phyloP scores from a whole-genome alignment of 2,113 vertebrate genomes.

The Acinonyx jubatus region DNA sequence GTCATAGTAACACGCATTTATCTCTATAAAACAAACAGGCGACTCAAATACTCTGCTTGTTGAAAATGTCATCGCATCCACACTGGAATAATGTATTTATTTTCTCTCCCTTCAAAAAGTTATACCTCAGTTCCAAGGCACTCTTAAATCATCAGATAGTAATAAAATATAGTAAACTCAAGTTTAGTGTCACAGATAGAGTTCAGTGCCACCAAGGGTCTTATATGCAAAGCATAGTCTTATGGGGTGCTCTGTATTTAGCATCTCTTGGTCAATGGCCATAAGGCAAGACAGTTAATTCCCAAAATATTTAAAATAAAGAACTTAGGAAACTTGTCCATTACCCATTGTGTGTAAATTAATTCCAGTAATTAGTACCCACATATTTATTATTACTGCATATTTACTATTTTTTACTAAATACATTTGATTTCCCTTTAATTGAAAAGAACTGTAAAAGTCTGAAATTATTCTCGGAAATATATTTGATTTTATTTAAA shows the following conservation, averaged over 20 bases:
- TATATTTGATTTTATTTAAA: not conserved
- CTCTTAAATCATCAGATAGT: constrained; percentile 58
- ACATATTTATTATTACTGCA: not conserved
- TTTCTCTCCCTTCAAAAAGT: constrained; percentile 27
- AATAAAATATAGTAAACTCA: constrained; percentile 39
- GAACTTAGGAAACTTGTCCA: fast-evolving
- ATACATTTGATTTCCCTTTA: not conserved
- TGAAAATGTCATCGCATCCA: constrained; percentile 73
- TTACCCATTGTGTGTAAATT: not conserved
- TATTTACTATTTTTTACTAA: not conserved
- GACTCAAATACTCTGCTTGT: not conserved
- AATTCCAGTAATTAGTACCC: not conserved
- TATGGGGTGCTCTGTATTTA: not conserved
- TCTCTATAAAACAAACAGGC: constrained; percentile 69
- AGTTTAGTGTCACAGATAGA: constrained; percentile 7
- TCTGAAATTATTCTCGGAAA: not conserved
- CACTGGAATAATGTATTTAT: constrained; percentile 49
- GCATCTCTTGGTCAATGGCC: not conserved
- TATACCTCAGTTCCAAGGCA: not conserved
- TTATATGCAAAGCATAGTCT: not conserved
- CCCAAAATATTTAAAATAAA: not conserved
- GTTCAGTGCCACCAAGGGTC: not conserved
- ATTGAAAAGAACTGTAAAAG: not conserved
- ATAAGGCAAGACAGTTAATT: not conserved
- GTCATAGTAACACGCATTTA: constrained; percentile 60